Evolutionary conservation across 2,888 invertebrate species (phyloP).

Genomic region (Apamea epomidion): DNA sequence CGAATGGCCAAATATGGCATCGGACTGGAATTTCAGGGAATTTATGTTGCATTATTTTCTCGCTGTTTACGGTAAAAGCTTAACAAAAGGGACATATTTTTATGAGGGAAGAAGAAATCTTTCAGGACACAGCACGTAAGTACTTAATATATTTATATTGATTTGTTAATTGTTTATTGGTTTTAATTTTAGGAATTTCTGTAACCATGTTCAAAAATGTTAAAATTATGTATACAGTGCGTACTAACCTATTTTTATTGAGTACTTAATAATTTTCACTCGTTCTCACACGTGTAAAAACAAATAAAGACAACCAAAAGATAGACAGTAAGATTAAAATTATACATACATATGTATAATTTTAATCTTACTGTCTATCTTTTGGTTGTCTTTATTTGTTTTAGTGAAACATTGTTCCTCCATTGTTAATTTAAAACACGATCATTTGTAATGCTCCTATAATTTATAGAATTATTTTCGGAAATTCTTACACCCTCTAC

Average conservation of each 20-base stretch:
- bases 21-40: background rate
- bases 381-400: too few relatives aligned
- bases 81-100: background rate
- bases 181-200: background rate
- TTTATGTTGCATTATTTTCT: background rate
- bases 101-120: background rate
- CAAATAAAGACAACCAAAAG: background rate
- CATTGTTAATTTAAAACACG: constrained; percentile 26
- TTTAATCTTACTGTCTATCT: too few relatives aligned
- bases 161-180: too few relatives aligned
- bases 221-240: background rate
- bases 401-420: constrained; percentile 2
- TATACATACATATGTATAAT: too few relatives aligned
- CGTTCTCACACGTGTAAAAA: constrained; percentile 25
- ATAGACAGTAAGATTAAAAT: constrained; percentile 19
- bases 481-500: constrained; percentile 51
- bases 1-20: constrained; percentile 27
- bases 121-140: too few relatives aligned
- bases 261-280: background rate
- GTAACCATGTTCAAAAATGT: background rate
- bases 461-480: constrained; percentile 47
- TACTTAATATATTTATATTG: background rate
- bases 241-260: background rate
- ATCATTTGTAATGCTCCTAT: constrained; percentile 37
- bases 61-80: background rate